Evolutionary conservation across 2,797 vertebrate species (phyloP), one percentile per base, ranked within the genome.

Genomic region (Urophycis tenuis): DNA sequence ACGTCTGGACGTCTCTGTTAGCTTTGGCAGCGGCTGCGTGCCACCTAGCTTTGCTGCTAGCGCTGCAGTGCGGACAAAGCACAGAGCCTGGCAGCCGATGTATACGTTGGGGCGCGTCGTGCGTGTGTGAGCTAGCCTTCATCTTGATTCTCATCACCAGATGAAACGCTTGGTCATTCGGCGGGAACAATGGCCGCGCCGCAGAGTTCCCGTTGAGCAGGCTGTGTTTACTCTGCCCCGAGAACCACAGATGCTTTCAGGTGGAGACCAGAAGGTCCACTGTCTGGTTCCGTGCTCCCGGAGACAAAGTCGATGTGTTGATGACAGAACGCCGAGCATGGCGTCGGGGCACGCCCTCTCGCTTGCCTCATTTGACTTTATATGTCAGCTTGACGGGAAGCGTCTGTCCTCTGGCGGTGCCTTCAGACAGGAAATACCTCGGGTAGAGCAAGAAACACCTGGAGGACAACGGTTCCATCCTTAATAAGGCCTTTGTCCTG

Each of bases 1-100:
- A 81, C 19, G 82, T 90, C 91, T 90, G 11, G 81, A 77, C 25
- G 2, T 80, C 79, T 12, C 35, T 90, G 89, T 91, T 92, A 86
- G 88, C 88, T 79, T 89, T 84, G 90, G 86, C 87, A 87, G 77
- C 76, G 69, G 32, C n/a, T 17, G 7, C 25, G 60, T n/a, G 5
- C 60, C 60, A 29, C 60, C 25, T 39, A 39, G 36, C 36, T 9
- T 12, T 12, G 45, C 45, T 12, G 45, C 19, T 49, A 19, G 9
- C 19, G 45, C 9, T 49, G 49, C 25, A 15, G 4, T 35, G 3
- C 31, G 15, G 33, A 34, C 33, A 34, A 39, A 12, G 7, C 36
- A 39, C 36, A 39, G 36, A 39, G 5, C 7, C 36, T 10, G 33
- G 36, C 36, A 9, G 36, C 36, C 5, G 36, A 39, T 9, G n/a